Evolutionary conservation across 2,888 invertebrate species (phyloP).

Genomic region (Cheilosia scutellata): DNA sequence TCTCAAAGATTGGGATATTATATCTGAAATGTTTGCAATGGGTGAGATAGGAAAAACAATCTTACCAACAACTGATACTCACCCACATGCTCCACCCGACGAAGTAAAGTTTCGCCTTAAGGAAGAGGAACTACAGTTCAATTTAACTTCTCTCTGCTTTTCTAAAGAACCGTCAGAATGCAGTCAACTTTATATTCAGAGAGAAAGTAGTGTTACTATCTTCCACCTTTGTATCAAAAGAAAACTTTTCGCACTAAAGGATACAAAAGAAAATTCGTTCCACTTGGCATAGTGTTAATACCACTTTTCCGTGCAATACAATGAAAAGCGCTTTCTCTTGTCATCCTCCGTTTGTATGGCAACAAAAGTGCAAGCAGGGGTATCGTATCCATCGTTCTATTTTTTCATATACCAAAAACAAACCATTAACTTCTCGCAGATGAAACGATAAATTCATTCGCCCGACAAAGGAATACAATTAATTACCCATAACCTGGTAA

Average conservation of each 20-base stretch:
- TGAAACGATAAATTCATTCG: not conserved
- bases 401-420: not conserved
- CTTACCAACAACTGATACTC: not conserved
- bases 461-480: conserved; percentile 9
- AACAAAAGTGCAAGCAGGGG: no score
- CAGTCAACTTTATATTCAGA: conserved; percentile 3
- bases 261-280: conserved; percentile 19
- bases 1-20: no score
- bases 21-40: no score
- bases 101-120: not conserved
- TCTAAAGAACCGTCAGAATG: conserved; percentile 15
- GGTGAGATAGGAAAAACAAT: no score
- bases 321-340: not conserved
- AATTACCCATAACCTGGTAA: conserved; percentile 46
- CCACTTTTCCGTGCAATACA: not conserved
- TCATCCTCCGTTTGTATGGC: not conserved
- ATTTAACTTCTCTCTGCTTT: conserved; percentile 1
- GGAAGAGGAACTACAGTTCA: not conserved
- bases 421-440: not conserved
- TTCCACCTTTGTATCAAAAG: not conserved
- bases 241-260: conserved; percentile 6
- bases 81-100: no score
- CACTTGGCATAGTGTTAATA: conserved; percentile 6
- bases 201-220: not conserved
- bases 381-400: no score